Base-by-base conservation (phyloP, 2,113 vertebrate species). In the Otus sunia region DNA sequence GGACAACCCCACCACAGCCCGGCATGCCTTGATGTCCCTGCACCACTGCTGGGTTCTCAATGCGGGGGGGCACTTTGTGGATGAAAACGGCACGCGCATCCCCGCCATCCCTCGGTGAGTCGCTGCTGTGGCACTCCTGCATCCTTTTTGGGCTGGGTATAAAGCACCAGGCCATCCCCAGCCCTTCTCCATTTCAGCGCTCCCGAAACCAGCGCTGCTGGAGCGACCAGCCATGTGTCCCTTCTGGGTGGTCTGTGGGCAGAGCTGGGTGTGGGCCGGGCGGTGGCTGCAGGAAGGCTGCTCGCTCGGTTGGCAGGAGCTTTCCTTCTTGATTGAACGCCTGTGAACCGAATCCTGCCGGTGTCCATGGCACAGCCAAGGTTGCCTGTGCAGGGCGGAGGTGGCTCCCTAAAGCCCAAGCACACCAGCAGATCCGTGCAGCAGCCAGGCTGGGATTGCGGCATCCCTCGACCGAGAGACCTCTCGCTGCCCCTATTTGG, bases 41-140 rank as follows among this genome's bases (percentile, higher is more conserved):
- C 99, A 99, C 81, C 99, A 99, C 93, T 99, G 99, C 97, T 99
- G 99, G 99, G 99, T 99, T 74, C 99, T 99, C 92, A 99, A 99
- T 26, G 99, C 99, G 0, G 99, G 99, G 1, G 99, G 99, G 3
- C 99, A 99, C 97, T 99, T 99, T 5, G 98, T 99, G 49, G 99
- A 99, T 1, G 99, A 99, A 94, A 99, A 99, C 0, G 99, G 99
- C 77, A 99, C 98, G 9, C 98, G 98, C 1, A 98, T 99, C 84
- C 99, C 99, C 1, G 99, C 99, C 78, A 99, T 99, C 85, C 99
- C 99, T 84, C 98, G 99, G 99, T 99, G 95, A 98, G 98, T 87
- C 39, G 7, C 30, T 74, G 26, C 39, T 41, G 59, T 3, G 2
- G 13, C 2, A 1, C n/a, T 85, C 30, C n/a, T 62, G 34, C 20